Conservation (phyloP, 2,797 vertebrate species). For the Tympanoctomys barrerae region DNA sequence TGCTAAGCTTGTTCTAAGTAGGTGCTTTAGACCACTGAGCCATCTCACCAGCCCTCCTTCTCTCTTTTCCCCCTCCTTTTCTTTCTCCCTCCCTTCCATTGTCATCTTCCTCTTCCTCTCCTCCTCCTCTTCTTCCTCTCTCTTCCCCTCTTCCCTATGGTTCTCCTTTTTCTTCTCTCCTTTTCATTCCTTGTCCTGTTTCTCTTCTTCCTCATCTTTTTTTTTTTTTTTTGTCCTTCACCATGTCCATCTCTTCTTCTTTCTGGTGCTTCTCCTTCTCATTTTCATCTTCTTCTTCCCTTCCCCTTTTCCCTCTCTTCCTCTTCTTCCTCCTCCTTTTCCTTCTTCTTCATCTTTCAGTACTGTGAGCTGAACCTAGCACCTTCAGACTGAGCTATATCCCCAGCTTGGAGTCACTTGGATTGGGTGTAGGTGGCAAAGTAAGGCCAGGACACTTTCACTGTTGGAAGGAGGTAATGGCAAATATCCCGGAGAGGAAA, state of each 20-base stretch:
- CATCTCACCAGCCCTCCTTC: no score
- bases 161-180: not conserved
- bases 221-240: not conserved
- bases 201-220: no score
- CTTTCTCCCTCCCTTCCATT: not conserved
- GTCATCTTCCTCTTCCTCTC: not conserved
- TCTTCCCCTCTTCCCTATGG: not conserved
- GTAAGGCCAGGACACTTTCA: not conserved
- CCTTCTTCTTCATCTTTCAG: not conserved
- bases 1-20: no score
- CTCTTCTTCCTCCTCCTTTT: not conserved
- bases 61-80: not conserved
- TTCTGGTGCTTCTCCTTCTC: not conserved
- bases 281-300: no score
- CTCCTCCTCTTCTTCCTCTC: not conserved
- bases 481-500: not conserved
- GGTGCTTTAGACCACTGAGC: no score
- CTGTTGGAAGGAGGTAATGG: not conserved
- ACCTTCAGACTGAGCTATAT: not conserved
- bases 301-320: not conserved
- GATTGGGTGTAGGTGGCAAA: not conserved
- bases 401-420: not conserved
- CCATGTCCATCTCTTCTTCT: no score
- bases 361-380: not conserved
- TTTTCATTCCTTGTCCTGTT: not conserved